These are phyloP conservation scores for Mormyrops attenuatus DNA, from an alignment of 2,797 vertebrate species.

Conservation along the genomic window DNA sequence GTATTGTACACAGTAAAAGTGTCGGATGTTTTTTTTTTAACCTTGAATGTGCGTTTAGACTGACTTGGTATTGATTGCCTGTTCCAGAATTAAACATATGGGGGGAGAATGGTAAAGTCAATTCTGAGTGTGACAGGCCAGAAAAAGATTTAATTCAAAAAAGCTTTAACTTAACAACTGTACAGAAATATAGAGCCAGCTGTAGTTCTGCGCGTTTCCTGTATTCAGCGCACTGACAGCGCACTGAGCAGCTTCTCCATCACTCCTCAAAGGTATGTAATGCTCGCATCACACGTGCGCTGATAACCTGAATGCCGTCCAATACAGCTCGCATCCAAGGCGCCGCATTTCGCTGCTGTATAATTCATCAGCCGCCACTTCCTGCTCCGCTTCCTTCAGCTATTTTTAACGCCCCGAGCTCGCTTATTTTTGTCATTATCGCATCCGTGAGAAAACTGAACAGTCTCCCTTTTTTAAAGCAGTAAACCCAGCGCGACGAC, in stretches of 20 bases:
- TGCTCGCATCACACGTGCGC: background rate
- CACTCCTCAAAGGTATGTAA: background rate
- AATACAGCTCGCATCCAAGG: background rate
- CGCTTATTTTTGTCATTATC: constrained; percentile 3
- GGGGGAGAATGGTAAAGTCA: background rate
- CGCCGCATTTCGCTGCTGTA: constrained; percentile 32
- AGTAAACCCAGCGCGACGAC: background rate
- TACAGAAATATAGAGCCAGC: background rate
- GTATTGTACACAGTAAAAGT: background rate
- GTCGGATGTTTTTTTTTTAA: background rate
- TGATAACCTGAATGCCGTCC: background rate
- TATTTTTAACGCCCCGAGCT: constrained; percentile 54
- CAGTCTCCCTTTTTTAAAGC: background rate
- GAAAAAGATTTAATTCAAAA: background rate
- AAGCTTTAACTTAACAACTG: background rate
- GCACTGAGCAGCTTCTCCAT: background rate
- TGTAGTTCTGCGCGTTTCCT: background rate
- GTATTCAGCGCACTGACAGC: background rate
- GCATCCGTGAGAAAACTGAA: background rate
- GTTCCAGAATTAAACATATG: background rate
- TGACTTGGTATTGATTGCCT: background rate
- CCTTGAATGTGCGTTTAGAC: background rate
- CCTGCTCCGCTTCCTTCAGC: constrained; percentile 59
- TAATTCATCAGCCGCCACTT: constrained; percentile 64
- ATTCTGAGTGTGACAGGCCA: background rate